phyloP scores from a whole-genome alignment of 2,797 vertebrate genomes.

The Acipenser ruthenus region DNA sequence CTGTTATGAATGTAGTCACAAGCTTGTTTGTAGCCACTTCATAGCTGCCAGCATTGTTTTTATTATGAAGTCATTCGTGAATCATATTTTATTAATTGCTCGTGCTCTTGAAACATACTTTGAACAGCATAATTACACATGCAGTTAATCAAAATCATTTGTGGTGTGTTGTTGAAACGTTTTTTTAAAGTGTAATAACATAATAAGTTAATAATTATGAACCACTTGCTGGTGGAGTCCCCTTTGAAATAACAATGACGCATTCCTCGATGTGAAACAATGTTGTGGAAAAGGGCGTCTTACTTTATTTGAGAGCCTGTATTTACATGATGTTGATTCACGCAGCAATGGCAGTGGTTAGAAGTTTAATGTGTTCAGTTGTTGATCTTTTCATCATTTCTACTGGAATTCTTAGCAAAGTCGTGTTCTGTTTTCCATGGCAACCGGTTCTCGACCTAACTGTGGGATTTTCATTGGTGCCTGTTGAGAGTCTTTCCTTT shows the following conservation, averaged over 20 bases:
- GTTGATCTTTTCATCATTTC: no score
- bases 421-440: no score
- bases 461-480: no score
- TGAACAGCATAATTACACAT: neutral
- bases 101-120: neutral
- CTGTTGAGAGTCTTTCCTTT: no score
- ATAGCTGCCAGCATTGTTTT: neutral
- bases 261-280: no score
- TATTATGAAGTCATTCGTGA: slow-evolving; percentile 1
- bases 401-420: no score
- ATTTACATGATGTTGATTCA: no score
- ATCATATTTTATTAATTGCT: neutral
- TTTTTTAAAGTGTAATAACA: neutral
- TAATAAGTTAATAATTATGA: neutral
- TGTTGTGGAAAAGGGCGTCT: no score
- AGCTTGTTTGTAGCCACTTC: neutral
- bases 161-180: neutral
- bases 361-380: no score
- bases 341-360: no score
- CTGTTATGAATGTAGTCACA: neutral
- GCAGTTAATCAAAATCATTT: neutral
- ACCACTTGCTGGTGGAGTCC: neutral
- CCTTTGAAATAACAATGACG: neutral
- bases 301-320: no score
- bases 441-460: no score